Evolutionary conservation across 2,113 vertebrate species (phyloP).

Genomic region (Meles meles): DNA sequence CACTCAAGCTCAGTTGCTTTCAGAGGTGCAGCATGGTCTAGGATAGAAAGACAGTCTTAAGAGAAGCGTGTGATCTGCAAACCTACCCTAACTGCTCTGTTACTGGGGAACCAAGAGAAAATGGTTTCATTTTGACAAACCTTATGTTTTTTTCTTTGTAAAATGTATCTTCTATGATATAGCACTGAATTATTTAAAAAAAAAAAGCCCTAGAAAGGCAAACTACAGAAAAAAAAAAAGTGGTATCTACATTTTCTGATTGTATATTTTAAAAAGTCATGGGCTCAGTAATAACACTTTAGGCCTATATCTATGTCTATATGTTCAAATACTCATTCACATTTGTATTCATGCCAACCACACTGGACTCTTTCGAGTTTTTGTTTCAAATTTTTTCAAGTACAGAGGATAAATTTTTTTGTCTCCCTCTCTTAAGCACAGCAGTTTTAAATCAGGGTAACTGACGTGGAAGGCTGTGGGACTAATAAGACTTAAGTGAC

Average conservation of each 20-base stretch:
- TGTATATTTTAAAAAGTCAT: not conserved
- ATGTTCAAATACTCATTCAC: not conserved
- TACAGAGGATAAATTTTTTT: not conserved
- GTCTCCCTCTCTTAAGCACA: not conserved
- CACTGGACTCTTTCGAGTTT: not conserved
- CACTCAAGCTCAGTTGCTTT: not conserved
- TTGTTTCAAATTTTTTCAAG: not conserved
- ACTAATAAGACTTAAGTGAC: not conserved
- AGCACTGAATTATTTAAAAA: not conserved
- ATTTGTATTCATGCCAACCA: not conserved
- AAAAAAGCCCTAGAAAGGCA: not conserved
- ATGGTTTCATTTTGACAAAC: not conserved
- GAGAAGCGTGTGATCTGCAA: not conserved
- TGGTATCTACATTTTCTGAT: not conserved
- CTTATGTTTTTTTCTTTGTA: not conserved
- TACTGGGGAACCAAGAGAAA: not conserved
- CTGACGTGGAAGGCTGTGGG: not conserved
- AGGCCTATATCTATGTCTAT: not conserved
- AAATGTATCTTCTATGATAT: not conserved
- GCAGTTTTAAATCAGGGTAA: not conserved
- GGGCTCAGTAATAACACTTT: not conserved
- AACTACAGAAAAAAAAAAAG: not conserved
- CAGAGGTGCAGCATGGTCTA: not conserved
- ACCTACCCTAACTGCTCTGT: not conserved
- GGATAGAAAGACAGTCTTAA: not conserved